Percentiles rank a stretch among this genome's conserved stretches.
These are phyloP conservation scores for Xestia rhomboidea DNA, from an alignment of 2,888 invertebrate genomes.

Conservation along the genomic window DNA sequence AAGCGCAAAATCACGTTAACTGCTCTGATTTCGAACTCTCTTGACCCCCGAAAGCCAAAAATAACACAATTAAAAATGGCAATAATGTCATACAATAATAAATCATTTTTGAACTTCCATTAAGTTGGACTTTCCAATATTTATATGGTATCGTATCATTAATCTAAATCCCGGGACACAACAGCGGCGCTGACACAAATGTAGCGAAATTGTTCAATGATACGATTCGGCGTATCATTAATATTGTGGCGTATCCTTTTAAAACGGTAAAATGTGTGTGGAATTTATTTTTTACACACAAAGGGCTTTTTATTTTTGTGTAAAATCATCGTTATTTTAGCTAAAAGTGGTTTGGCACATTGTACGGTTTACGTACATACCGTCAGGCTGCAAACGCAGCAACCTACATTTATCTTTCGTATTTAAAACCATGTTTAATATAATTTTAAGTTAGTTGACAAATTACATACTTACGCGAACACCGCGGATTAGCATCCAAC, in stretches of 20 bases:
- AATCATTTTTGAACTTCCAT: slow-evolving; percentile 55
- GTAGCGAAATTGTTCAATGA: slow-evolving; percentile 74
- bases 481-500: too few relatives aligned
- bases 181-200: slow-evolving; percentile 75
- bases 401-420: too few relatives aligned
- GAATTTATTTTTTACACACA: slow-evolving; percentile 1
- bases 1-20: slow-evolving; percentile 12
- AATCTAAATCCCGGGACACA: slow-evolving; percentile 77
- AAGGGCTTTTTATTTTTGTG: slow-evolving; percentile 7
- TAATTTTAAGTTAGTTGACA: too few relatives aligned
- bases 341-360: slow-evolving; percentile 1
- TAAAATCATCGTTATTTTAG: slow-evolving; percentile 16
- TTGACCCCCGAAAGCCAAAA: slow-evolving; percentile 37
- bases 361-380: too few relatives aligned
- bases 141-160: slow-evolving; percentile 73
- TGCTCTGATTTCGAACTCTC: slow-evolving; percentile 26
- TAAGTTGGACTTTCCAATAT: slow-evolving; percentile 58
- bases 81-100: slow-evolving; percentile 59
- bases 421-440: too few relatives aligned
- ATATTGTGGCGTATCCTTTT: slow-evolving; percentile 68
- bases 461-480: too few relatives aligned
- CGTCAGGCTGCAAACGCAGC: too few relatives aligned
- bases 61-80: slow-evolving; percentile 39
- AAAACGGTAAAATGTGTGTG: slow-evolving; percentile 33
- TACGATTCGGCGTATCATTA: slow-evolving; percentile 71